Conservation (phyloP, 2,113 vertebrate genomes). For the Tachuris rubrigastra region DNA sequence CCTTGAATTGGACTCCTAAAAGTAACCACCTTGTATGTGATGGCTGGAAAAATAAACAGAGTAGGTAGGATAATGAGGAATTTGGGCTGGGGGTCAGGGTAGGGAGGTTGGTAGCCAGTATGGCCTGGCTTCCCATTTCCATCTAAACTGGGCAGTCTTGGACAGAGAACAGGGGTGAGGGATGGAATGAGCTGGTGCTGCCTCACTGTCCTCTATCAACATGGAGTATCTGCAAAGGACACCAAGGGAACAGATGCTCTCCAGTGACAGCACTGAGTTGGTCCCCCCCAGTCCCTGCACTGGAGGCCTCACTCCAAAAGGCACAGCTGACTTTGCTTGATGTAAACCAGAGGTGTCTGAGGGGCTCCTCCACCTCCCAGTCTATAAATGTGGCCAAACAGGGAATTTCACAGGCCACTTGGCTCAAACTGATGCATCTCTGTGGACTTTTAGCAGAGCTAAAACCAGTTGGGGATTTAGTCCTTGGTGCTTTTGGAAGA, state of each 20-base stretch:
- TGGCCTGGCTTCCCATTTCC: not conserved
- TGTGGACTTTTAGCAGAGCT: not conserved
- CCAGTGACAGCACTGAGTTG: not conserved
- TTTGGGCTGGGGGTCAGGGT: not conserved
- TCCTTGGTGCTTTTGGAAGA: not conserved
- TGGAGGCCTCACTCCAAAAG: not conserved
- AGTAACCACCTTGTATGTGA: not conserved
- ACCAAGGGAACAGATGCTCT: not conserved
- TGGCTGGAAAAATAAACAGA: not conserved
- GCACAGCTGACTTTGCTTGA: not conserved
- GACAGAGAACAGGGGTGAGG: not conserved
- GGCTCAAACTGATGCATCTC: not conserved
- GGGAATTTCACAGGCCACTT: not conserved
- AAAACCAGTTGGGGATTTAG: not conserved
- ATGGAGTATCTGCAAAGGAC: not conserved
- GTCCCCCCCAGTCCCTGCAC: not conserved
- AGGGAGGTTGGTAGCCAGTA: not conserved
- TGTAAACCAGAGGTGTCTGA: not conserved
- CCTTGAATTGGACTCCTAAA: not conserved
- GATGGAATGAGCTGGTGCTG: not conserved
- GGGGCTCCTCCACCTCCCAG: not conserved
- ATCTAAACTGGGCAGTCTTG: not conserved
- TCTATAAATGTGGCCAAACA: not conserved
- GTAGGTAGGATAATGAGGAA: not conserved
- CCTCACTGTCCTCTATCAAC: not conserved